Percentiles rank a stretch among this genome's conserved stretches.
phyloP scores from a whole-genome alignment of 2,888 invertebrate species.

The Heliconius aoede region DNA sequence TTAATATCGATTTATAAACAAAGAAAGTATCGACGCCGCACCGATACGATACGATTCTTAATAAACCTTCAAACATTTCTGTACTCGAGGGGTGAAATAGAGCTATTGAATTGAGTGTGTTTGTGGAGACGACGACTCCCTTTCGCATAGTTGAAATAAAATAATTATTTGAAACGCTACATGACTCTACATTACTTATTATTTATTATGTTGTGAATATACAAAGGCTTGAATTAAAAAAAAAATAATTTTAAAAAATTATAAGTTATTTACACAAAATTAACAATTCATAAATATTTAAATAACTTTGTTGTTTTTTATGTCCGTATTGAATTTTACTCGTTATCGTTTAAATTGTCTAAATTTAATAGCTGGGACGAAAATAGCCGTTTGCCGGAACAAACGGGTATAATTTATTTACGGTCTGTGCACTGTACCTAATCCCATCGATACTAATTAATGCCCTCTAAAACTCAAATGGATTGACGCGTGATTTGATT shows the following conservation, averaged over 20 bases:
- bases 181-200: background rate
- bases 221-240: background rate
- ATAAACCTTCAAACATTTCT: constrained; percentile 20
- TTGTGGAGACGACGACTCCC: constrained; percentile 12
- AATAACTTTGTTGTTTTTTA: background rate
- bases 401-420: constrained; percentile 39
- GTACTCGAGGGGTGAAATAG: constrained; percentile 21
- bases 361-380: constrained; percentile 18
- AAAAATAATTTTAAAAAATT: background rate
- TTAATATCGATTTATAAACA: background rate
- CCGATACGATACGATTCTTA: constrained; percentile 16
- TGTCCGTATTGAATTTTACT: background rate
- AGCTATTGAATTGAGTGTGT: constrained; percentile 24
- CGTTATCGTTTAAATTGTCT: constrained; percentile 19
- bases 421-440: constrained; percentile 33
- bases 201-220: background rate
- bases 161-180: constrained; percentile 12
- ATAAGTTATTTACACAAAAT: background rate
- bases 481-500: constrained; percentile 16
- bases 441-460: constrained; percentile 38
- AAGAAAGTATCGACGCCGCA: constrained; percentile 13
- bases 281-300: background rate
- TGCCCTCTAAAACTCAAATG: constrained; percentile 36
- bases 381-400: constrained; percentile 29
- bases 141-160: constrained; percentile 4